phyloP scores from a whole-genome alignment of 2,888 invertebrate species.

The Petrolisthes cinctipes region DNA sequence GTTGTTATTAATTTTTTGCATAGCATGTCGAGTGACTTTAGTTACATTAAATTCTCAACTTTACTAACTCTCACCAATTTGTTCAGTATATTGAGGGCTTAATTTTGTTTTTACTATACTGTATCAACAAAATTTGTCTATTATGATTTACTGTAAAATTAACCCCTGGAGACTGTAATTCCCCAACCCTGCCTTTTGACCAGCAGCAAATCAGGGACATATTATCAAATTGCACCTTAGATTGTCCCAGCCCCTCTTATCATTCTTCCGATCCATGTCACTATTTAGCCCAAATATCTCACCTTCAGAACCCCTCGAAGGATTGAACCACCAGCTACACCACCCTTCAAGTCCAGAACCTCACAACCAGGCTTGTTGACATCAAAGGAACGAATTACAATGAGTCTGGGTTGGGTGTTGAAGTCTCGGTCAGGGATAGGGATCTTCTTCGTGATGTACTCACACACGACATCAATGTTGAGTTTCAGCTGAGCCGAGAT shows the following conservation, averaged over 20 bases:
- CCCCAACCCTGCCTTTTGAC: too few relatives aligned
- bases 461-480: conserved; percentile 98
- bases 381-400: conserved; percentile 98
- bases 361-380: conserved; percentile 99
- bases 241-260: neutral
- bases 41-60: too few relatives aligned
- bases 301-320: conserved; percentile 91
- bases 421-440: conserved; percentile 97
- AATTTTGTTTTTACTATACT: too few relatives aligned
- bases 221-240: neutral
- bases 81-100: too few relatives aligned
- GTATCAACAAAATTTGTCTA: too few relatives aligned
- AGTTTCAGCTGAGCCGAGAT: conserved; percentile 99
- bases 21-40: too few relatives aligned
- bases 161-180: too few relatives aligned
- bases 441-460: conserved; percentile 98
- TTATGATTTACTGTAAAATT: too few relatives aligned
- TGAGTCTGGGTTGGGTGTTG: conserved; percentile 92
- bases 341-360: conserved; percentile 96
- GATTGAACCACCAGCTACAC: conserved; percentile 98
- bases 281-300: conserved; percentile 13
- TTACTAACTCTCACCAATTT: too few relatives aligned
- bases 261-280: neutral
- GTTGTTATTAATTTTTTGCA: too few relatives aligned
- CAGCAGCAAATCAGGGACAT: neutral